Conservation (phyloP, 1,140 invertebrate species). For the Drosophila nikananu region DNA sequence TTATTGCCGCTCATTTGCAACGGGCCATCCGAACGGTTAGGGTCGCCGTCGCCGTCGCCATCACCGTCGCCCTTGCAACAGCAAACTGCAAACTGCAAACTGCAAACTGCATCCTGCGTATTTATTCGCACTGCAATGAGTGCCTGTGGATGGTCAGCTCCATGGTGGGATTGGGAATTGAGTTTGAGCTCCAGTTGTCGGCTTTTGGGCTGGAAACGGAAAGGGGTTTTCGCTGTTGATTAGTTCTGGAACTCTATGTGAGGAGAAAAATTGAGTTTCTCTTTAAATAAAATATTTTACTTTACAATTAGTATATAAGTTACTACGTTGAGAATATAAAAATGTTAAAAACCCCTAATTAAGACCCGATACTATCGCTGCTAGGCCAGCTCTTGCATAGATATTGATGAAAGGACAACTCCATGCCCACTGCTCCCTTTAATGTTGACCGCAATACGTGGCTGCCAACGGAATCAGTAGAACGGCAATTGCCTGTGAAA, state of each 20-base stretch:
- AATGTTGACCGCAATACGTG: conserved; percentile 73
- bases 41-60: conserved; percentile 33
- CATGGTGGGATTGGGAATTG: conserved; percentile 42
- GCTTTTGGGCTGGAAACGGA: not conserved
- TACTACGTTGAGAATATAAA: not conserved
- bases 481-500: conserved; percentile 40
- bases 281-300: not conserved
- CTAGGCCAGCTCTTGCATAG: not conserved
- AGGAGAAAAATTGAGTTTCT: too few relatives aligned
- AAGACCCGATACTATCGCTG: not conserved
- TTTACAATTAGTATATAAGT: not conserved
- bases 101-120: conserved; percentile 41
- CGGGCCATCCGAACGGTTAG: conserved; percentile 54
- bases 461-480: conserved; percentile 44
- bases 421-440: conserved; percentile 33
- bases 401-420: conserved; percentile 18
- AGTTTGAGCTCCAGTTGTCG: conserved; percentile 29
- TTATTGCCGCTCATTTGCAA: conserved; percentile 82
- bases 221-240: conserved; percentile 41
- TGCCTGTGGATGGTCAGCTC: conserved; percentile 21
- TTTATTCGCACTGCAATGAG: conserved; percentile 64
- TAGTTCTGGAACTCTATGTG: conserved; percentile 8
- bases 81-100: conserved; percentile 30
- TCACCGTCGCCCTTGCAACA: conserved; percentile 39
- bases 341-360: too few relatives aligned